Evolutionary conservation across 2,888 invertebrate genomes (phyloP), one percentile per base, ranked within the genome.

Genomic region (Amiota minor): DNA sequence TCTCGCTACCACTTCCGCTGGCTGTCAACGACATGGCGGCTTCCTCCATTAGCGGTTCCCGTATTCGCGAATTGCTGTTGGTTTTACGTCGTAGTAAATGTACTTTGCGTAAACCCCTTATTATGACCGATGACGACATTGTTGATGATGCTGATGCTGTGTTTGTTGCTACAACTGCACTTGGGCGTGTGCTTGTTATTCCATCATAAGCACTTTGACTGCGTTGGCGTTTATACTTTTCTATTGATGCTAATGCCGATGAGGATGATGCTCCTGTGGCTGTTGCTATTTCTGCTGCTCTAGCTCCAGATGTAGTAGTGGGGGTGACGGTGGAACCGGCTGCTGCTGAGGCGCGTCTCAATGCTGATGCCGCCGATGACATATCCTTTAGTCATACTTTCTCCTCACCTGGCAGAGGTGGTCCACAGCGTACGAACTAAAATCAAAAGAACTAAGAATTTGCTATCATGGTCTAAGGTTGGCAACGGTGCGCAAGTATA

Each of bases 351-450:
- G 88, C 87, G 72, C 89, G 88, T 71, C 89, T 81, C 75, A 85
- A 64, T 67, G 71, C 73, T 45, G 74, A 64, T 67, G 71, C 73
- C 47, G 74, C 80, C 71, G 67, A n/a, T 23, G 88, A 84, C 81
- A 87, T 73, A 62, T 92, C 91, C 81, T 92, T 92, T 91, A 94
- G 94, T 95, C 95, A 95, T 92, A 95, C 95, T 90, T 95, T 95
- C 89, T 95, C 95, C 91, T 95, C 95, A 83, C 93, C 94, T 81
- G 93, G 92, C 87, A 92, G 85, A 91, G 92, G 89, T 91, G 93
- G 89, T 92, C 93, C 88, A 91, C 93, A 94, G 87, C 95, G 93
- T 88, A 95, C 94, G 91, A 95, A 95, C 95, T 95, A 93, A 88
- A 93, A 90, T 87, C 88, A 89, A 81, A 89, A 88, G 86, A 89